phyloP scores from a whole-genome alignment of 2,113 vertebrate species.

The Oxyura jamaicensis region DNA sequence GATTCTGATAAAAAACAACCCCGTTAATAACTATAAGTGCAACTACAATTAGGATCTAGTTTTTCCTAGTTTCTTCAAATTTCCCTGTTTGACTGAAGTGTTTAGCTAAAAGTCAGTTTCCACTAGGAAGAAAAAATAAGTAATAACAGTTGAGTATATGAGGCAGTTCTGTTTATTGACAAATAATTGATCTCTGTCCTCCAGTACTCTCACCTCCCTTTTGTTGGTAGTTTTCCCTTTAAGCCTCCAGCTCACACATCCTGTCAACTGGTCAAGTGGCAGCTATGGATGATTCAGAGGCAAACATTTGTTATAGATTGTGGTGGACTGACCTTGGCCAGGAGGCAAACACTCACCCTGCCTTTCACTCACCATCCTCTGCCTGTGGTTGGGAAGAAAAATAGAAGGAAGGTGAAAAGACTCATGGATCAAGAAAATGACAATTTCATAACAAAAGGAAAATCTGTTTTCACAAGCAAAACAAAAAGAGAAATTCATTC shows the following conservation, averaged over 20 bases:
- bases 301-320: background rate
- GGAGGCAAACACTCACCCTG: background rate
- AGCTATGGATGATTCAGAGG: background rate
- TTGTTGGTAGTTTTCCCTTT: background rate
- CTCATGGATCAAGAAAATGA: accelerated
- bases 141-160: background rate
- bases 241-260: background rate
- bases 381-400: background rate
- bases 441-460: background rate
- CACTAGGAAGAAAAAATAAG: background rate
- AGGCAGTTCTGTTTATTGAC: background rate
- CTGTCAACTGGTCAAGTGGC: background rate
- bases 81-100: background rate
- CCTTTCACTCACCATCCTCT: background rate
- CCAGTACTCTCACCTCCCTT: background rate
- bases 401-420: background rate
- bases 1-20: background rate
- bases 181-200: background rate
- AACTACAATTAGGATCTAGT: background rate
- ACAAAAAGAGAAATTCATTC: background rate
- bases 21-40: background rate
- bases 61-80: background rate
- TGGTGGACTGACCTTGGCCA: background rate
- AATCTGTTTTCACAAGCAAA: background rate
- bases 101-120: background rate